A percentile compares a stretch with the other conserved stretches of the same genome.
Conservation (phyloP, 1,140 invertebrate genomes). For the Drosophila setifemur region DNA sequence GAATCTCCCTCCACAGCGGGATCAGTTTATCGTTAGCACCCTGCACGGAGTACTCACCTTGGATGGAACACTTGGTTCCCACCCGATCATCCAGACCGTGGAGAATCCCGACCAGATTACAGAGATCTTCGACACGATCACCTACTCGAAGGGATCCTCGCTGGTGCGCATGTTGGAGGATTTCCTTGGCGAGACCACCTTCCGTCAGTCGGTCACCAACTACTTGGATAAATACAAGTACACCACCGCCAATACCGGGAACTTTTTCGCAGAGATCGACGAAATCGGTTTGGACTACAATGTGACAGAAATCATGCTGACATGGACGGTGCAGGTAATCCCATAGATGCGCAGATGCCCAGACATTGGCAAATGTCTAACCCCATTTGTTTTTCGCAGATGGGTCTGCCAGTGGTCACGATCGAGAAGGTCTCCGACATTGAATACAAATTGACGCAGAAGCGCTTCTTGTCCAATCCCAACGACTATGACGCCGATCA, state of each 20-base stretch:
- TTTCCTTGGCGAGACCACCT: constrained; percentile 90
- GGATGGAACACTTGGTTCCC: constrained; percentile 92
- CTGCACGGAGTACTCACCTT: constrained; percentile 89
- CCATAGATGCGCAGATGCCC: not conserved
- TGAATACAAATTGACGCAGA: constrained; percentile 87
- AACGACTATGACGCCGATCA: constrained; percentile 83
- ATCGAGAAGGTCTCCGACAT: constrained; percentile 83
- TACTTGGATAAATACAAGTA: constrained; percentile 90
- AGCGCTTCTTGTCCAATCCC: constrained; percentile 88
- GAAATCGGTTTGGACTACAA: constrained; percentile 61
- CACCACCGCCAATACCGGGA: constrained; percentile 90
- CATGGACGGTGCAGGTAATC: constrained; percentile 88
- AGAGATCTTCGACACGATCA: constrained; percentile 95
- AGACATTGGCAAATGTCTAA: constrained; percentile 25
- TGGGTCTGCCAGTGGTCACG: constrained; percentile 93
- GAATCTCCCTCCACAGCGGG: constrained; percentile 75
- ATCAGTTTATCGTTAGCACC: constrained; percentile 89
- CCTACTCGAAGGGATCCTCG: constrained; percentile 96
- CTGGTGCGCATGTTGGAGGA: constrained; percentile 95
- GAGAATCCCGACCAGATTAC: constrained; percentile 95
- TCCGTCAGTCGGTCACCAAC: constrained; percentile 88
- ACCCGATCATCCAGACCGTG: constrained; percentile 93
- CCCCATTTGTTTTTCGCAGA: constrained; percentile 84
- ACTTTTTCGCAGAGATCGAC: constrained; percentile 89
- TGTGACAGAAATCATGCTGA: constrained; percentile 91